Conservation (phyloP, 2,113 vertebrate genomes). For the Menura novaehollandiae region DNA sequence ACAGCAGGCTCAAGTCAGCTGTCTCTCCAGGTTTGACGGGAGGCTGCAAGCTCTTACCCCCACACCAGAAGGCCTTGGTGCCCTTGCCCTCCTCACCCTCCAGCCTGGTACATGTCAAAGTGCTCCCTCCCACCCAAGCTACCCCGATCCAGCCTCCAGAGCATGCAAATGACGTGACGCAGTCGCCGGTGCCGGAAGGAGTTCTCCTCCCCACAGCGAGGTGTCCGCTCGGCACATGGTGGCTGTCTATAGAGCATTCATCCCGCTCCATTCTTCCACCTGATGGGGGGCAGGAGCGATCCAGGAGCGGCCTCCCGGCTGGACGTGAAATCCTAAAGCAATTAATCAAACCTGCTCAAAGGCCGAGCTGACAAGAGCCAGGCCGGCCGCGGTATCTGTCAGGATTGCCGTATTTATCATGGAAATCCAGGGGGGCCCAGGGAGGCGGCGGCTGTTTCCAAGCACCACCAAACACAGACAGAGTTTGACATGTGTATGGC, state of each 20-base stretch:
- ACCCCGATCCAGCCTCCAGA: neutral
- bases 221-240: constrained; percentile 76
- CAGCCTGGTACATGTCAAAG: neutral
- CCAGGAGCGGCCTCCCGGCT: constrained; percentile 73
- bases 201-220: constrained; percentile 43
- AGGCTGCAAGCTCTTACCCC: neutral
- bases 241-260: constrained; percentile 66
- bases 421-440: constrained; percentile 85
- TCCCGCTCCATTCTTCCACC: constrained; percentile 72
- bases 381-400: constrained; percentile 78
- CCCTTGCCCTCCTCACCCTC: neutral
- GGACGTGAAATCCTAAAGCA: constrained; percentile 94
- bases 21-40: neutral
- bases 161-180: neutral
- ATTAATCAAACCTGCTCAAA: constrained; percentile 95
- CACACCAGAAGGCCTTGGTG: neutral
- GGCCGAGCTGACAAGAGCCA: constrained; percentile 85
- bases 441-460: constrained; percentile 67
- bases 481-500: constrained; percentile 72
- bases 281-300: constrained; percentile 69
- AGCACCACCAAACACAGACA: constrained; percentile 56
- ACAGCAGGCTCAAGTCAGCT: fast-evolving
- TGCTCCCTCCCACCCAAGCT: neutral
- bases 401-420: constrained; percentile 88
- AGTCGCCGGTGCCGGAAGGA: constrained; percentile 38